phyloP scores from a whole-genome alignment of 2,888 invertebrate species.

The Dynastes tityus region DNA sequence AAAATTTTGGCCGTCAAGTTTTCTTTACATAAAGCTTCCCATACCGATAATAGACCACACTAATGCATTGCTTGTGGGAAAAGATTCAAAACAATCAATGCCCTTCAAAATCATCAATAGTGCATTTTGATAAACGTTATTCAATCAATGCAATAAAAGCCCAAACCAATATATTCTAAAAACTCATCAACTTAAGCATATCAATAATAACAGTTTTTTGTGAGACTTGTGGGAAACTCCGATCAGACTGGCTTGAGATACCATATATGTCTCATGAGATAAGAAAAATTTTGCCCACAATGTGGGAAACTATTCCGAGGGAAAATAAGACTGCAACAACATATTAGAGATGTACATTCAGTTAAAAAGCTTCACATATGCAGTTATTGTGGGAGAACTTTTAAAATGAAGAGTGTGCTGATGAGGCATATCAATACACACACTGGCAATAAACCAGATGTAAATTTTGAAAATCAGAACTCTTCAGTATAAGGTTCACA shows the following conservation, averaged over 20 bases:
- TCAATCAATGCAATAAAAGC: not conserved
- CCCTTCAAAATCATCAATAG: not conserved
- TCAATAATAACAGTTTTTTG: not conserved
- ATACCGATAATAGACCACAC: not conserved
- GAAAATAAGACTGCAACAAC: not conserved
- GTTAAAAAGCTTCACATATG: not conserved
- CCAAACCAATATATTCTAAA: not conserved
- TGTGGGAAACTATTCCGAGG: conserved; percentile 13
- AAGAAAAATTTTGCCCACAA: not conserved
- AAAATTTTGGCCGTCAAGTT: not conserved
- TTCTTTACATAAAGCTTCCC: not conserved
- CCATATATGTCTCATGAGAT: not conserved
- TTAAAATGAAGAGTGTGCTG: not conserved
- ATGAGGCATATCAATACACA: conserved; percentile 19
- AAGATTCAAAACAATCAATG: not conserved
- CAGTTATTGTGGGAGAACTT: conserved; percentile 10
- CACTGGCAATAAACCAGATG: conserved; percentile 28
- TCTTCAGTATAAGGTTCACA: not conserved
- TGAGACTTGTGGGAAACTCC: not conserved
- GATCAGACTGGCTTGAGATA: not conserved
- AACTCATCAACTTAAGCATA: not conserved
- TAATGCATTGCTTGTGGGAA: not conserved
- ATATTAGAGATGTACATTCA: not conserved
- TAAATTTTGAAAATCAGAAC: too few species aligned
- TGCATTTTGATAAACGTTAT: not conserved